Evolutionary conservation across 2,888 invertebrate genomes (phyloP).

Genomic region (Spatulosminthurus flaviceps): DNA sequence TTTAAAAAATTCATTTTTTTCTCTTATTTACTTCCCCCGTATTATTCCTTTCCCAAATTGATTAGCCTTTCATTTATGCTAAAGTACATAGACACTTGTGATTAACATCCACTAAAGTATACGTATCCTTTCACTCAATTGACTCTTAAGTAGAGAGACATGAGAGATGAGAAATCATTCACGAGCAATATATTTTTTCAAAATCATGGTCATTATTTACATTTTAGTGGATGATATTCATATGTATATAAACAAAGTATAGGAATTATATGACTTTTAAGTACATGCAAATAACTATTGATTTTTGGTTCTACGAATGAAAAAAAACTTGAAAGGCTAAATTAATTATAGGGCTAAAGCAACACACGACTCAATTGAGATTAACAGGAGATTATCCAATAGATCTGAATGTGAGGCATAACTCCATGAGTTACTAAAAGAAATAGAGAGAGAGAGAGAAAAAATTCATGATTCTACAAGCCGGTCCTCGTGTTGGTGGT

Average conservation of each 20-base stretch:
- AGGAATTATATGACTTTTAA: no score
- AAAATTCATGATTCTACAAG: conserved; percentile 1
- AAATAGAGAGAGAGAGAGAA: background rate
- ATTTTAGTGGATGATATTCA: background rate
- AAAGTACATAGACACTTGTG: no score
- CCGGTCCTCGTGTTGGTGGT: background rate
- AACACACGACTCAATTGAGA: background rate
- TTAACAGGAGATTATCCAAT: conserved; percentile 6
- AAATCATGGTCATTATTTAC: conserved; percentile 24
- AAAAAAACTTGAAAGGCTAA: conserved; percentile 6
- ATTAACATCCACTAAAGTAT: no score
- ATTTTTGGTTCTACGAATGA: background rate
- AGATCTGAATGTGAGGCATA: background rate
- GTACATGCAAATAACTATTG: background rate
- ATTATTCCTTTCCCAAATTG: conserved; percentile 52
- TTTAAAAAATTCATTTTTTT: conserved; percentile 16
- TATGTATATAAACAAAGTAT: conserved; percentile 12
- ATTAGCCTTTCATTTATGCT: conserved; percentile 31
- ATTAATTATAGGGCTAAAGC: conserved; percentile 19
- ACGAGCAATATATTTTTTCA: background rate
- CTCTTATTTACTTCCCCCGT: no score
- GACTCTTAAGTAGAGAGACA: no score
- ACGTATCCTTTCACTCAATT: no score
- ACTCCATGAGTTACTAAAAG: no score
- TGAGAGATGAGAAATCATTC: no score